These are phyloP conservation scores for Pollenia amentaria DNA, from an alignment of 2,888 invertebrate genomes.

Conservation along the genomic window DNA sequence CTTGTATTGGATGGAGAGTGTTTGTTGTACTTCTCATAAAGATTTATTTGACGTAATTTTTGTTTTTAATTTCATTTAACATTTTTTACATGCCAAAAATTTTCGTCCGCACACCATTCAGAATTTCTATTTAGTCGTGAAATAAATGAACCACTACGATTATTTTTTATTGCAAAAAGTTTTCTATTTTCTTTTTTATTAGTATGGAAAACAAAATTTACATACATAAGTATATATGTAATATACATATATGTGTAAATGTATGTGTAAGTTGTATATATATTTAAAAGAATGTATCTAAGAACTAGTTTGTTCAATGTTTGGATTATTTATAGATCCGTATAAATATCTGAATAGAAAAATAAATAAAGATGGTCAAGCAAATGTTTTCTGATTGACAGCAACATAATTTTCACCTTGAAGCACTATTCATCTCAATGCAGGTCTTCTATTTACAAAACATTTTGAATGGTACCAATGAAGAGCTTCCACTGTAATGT, in stretches of 20 bases:
- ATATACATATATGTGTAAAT: too few species aligned
- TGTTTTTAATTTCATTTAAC: not conserved
- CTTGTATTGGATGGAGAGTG: not conserved
- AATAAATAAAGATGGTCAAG: not conserved
- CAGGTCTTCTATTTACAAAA: not conserved
- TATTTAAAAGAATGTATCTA: too few species aligned
- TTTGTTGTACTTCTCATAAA: not conserved
- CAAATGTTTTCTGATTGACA: slow-evolving; percentile 2
- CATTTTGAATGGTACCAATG: not conserved
- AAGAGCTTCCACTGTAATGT: too few species aligned
- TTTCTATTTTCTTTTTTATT: not conserved
- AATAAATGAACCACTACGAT: not conserved
- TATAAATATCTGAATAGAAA: not conserved
- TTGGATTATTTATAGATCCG: too few species aligned
- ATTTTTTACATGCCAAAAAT: not conserved
- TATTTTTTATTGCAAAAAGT: not conserved
- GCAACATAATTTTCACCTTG: slow-evolving; percentile 28
- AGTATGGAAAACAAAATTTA: not conserved
- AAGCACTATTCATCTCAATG: not conserved
- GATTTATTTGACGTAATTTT: not conserved
- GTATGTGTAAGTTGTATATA: too few species aligned
- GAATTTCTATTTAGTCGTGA: not conserved
- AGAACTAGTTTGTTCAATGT: too few species aligned
- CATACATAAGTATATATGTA: too few species aligned
- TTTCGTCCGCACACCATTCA: not conserved